Evolutionary conservation across 1,140 invertebrate species (phyloP).

Genomic region (Melanaphis sacchari): DNA sequence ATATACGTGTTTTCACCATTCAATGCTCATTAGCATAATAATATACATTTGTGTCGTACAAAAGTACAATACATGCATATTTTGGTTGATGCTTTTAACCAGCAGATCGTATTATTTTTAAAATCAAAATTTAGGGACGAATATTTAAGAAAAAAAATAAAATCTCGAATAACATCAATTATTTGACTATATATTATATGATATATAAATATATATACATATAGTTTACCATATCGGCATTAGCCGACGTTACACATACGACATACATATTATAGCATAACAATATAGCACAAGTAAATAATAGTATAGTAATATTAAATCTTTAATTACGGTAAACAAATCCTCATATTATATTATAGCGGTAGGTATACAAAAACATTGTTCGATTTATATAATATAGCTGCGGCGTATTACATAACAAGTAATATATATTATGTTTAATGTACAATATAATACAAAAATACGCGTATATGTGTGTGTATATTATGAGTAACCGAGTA

Average conservation of each 20-base stretch:
- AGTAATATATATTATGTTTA: not conserved
- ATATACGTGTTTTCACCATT: not conserved
- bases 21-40: not conserved
- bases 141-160: not conserved
- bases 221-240: not conserved
- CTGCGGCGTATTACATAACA: not conserved
- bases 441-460: not conserved
- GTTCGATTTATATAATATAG: not conserved
- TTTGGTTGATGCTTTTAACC: not conserved
- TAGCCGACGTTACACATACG: not conserved
- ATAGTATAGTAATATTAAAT: not conserved
- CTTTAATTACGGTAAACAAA: not conserved
- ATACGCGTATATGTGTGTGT: not conserved
- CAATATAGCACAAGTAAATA: not conserved
- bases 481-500: not conserved
- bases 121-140: not conserved
- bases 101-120: not conserved
- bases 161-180: not conserved
- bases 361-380: not conserved
- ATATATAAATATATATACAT: not conserved
- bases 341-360: not conserved
- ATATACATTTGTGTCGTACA: not conserved
- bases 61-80: not conserved
- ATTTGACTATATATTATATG: too few relatives aligned
- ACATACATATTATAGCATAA: not conserved